Evolutionary conservation across 2,888 invertebrate species (phyloP), one percentile per base, ranked within the genome.

Genomic region (Dione juno): DNA sequence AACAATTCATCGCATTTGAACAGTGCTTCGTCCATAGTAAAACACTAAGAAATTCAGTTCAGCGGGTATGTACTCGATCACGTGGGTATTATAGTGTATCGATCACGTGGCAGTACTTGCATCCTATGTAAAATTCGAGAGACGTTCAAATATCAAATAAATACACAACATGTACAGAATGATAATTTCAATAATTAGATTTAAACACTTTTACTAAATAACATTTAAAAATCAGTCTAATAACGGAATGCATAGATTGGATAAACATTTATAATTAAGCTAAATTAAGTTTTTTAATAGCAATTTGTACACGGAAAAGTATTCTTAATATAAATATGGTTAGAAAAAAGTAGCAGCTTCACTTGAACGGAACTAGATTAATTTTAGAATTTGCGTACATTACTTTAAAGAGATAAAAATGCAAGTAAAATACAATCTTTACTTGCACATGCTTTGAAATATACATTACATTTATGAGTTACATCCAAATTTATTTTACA

Each of bases 191-290:
- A 13, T 65, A 16, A 37, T 54, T 54, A 53, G 43, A 13, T 41
- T 50, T 16, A 58, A 68, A 65, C 40, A 48, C 28, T 28, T 19
- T 66, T 3, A 45, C 19, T 58, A 66, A 43, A 59, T 37, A 65
- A 64, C 50, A 67, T 64, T 48, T 21, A 65, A 66, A 63, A 66
- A 71, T 69, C 71, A 71, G 71, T 73, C 71, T 66, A 67, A 28
- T 35, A 40, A 52, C 57, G 73, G 73, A 73, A 73, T 73, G 73
- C 71, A 66, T 66, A 35, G 37, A 67, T 66, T 63, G 40, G 9
- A 54, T 16, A 43, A 59, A 58, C 59, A 40, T 64, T 54, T 16
- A 64, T 50, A 48, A 48, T 63, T 37, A 64, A 40, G 14, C 10
- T 50, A 50, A 64, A 9, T 7, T 61, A 45, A 16, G 11, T 35